Base-by-base conservation (phyloP, 1,140 invertebrate species). In the Achatina immaculata region DNA sequence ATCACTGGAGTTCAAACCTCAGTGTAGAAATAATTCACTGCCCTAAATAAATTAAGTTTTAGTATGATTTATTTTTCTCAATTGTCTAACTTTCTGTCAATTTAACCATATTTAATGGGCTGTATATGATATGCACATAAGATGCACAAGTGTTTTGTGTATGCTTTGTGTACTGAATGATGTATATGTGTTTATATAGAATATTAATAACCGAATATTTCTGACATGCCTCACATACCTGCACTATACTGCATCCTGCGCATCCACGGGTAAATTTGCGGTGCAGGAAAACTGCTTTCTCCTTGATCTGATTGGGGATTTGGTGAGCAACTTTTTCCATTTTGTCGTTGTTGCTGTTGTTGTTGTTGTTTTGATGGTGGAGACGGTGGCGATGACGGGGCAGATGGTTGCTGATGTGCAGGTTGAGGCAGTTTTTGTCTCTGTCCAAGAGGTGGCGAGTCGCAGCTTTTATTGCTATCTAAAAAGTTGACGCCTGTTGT, bases 231-330 rank as follows among this genome's bases (percentile, higher is more conserved):
- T 4, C 2, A 81, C 88, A 81, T 80, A 90, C 89, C 89, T 85
- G 87, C 86, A 71, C 88, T 86, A 82, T 90, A 90, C 79, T 90
- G 89, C 89, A 90, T 90, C 77, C 89, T 69, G 34, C 89, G 83
- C 88, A 90, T 90, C 89, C 89, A 90, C 14, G 89, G 89, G 78
- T 90, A 90, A 65, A 90, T 90, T 36, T 89, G 89, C 4, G 88
- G 88, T 21, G 85, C 81, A 28, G 85, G 80, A 72, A 85, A 88
- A 51, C 83, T 36, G 82, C 84, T 42, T 78, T 74, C 72, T 65
- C 80, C 40, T 55, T 82, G 79, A 81, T 81, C 45, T 68, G 84
- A 71, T 83, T 82, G n/a, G 76, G 82, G n/a, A 71, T 81, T 42
- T 80, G 83, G 51, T 43, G 83, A 69, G 78, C 81, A 74, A 65